Evolutionary conservation across 1,140 invertebrate genomes (phyloP).

Genomic region (Vanessa atalanta): DNA sequence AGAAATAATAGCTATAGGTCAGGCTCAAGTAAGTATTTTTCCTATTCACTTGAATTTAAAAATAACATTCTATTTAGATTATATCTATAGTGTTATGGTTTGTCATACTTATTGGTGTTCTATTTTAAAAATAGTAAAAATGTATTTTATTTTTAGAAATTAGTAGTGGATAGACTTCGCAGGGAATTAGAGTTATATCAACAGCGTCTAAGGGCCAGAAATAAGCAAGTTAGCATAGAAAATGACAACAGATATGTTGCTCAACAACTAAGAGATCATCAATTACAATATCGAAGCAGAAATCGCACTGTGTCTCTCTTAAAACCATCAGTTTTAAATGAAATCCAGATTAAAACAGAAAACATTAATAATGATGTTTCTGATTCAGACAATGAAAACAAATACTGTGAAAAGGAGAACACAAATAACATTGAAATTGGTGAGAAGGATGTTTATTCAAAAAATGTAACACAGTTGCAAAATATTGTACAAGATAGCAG

Average conservation of each 20-base stretch:
- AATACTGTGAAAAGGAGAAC: slow-evolving; percentile 66
- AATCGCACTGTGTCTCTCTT: slow-evolving; percentile 70
- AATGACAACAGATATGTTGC: slow-evolving; percentile 77
- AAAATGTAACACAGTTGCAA: slow-evolving; percentile 55
- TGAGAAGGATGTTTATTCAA: slow-evolving; percentile 60
- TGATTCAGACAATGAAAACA: slow-evolving; percentile 68
- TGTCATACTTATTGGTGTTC: no score
- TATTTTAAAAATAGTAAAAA: no score
- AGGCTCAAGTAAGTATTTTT: slow-evolving; percentile 76
- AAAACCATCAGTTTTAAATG: slow-evolving; percentile 76
- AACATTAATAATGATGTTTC: slow-evolving; percentile 64
- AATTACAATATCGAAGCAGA: slow-evolving; percentile 66
- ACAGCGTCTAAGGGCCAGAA: slow-evolving; percentile 69
- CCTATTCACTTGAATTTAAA: slow-evolving; percentile 10
- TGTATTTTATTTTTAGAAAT: slow-evolving; percentile 61
- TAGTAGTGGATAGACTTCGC: slow-evolving; percentile 72
- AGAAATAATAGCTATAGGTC: slow-evolving; percentile 80
- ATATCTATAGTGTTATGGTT: no score
- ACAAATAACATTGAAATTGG: slow-evolving; percentile 57
- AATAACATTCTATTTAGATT: no score
- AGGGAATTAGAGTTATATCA: slow-evolving; percentile 76
- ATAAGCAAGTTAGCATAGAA: slow-evolving; percentile 73
- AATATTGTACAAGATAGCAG: slow-evolving; percentile 66
- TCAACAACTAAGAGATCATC: slow-evolving; percentile 75
- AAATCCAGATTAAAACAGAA: slow-evolving; percentile 75